These are phyloP conservation scores for Mimachlamys varia DNA, from an alignment of 2,888 invertebrate genomes.

Conservation along the genomic window DNA sequence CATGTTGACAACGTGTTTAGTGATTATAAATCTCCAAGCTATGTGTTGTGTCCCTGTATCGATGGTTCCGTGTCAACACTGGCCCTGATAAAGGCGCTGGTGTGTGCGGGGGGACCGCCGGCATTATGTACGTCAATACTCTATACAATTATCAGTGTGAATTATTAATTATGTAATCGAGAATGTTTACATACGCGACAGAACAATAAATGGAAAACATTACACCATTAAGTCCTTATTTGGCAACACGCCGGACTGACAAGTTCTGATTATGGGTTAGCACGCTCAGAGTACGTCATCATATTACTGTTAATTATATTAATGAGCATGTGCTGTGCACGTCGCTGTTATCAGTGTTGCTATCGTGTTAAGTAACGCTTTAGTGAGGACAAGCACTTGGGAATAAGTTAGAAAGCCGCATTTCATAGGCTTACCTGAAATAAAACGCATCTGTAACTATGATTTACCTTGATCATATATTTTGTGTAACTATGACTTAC, in stretches of 20 bases:
- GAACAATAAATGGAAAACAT: neutral
- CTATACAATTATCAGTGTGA: neutral
- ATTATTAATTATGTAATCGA: conserved; percentile 36
- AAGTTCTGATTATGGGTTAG: neutral
- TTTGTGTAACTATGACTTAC: neutral
- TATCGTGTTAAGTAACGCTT: no score
- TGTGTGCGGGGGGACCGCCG: neutral
- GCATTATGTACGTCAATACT: neutral
- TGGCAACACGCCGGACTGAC: neutral
- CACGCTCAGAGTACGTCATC: no score
- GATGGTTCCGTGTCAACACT: neutral
- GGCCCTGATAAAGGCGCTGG: neutral
- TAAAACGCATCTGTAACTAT: no score
- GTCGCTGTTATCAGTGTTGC: no score
- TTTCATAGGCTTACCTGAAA: no score
- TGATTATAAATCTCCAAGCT: neutral
- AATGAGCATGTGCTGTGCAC: no score
- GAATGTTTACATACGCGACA: conserved; percentile 28
- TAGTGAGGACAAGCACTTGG: no score
- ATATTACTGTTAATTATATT: no score
- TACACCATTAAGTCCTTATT: neutral
- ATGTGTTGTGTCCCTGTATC: neutral
- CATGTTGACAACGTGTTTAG: neutral
- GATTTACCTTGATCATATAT: no score
- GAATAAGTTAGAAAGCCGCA: no score